phyloP scores from a whole-genome alignment of 2,797 vertebrate genomes.

The Lepus oiostolus region DNA sequence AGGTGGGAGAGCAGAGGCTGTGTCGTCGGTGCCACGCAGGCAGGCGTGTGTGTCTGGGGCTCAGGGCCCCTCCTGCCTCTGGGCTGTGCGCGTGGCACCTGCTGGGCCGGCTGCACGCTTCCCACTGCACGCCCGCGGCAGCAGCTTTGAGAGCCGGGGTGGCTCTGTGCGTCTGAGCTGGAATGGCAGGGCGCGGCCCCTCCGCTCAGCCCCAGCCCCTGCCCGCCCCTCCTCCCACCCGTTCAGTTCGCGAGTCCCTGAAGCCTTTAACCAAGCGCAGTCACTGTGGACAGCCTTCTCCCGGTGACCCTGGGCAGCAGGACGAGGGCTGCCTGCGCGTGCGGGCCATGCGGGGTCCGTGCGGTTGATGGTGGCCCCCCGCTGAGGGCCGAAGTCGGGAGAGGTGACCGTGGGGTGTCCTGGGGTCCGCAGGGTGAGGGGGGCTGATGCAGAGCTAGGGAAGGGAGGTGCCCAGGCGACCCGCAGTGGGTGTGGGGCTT shows the following conservation, averaged over 20 bases:
- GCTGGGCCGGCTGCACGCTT: background rate
- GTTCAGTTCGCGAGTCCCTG: conserved; percentile 85
- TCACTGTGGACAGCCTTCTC: conserved; percentile 65
- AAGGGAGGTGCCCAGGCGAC: background rate
- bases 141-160: background rate
- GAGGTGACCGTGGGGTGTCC: background rate
- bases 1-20: background rate
- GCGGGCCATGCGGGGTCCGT: too few species aligned
- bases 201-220: background rate
- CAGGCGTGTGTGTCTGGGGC: background rate
- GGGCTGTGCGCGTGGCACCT: background rate
- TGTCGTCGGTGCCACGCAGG: background rate
- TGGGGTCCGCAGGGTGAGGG: background rate
- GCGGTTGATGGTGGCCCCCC: background rate
- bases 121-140: background rate
- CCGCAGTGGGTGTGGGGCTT: background rate
- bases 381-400: conserved; percentile 47
- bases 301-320: conserved; percentile 72
- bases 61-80: background rate
- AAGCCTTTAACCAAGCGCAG: conserved; percentile 85
- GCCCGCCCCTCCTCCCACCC: background rate
- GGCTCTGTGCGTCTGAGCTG: background rate
- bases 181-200: background rate
- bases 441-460: background rate
- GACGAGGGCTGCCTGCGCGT: conserved; percentile 70